Conservation (phyloP, 2,113 vertebrate species). For the Lepisosteus oculatus region DNA sequence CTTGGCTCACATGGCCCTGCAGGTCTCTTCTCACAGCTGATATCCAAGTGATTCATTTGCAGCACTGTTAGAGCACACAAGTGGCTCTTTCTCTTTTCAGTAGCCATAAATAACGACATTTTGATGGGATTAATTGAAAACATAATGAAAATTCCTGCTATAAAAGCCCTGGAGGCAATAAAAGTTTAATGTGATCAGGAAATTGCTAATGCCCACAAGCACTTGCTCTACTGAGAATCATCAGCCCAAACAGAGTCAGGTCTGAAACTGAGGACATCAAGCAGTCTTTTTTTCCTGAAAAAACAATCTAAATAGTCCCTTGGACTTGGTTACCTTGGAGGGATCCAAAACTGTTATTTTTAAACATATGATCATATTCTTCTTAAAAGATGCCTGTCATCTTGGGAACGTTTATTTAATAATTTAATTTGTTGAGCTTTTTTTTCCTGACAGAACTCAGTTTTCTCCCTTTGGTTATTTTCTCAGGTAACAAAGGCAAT, state of each 20-base stretch:
- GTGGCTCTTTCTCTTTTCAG: constrained; percentile 53
- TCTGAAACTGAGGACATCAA: too few relatives aligned
- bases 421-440: too few relatives aligned
- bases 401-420: too few relatives aligned
- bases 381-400: too few relatives aligned
- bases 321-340: too few relatives aligned
- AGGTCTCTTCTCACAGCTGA: constrained; percentile 32
- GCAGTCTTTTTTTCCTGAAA: too few relatives aligned
- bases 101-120: constrained; percentile 39
- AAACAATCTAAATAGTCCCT: too few relatives aligned
- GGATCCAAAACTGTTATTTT: too few relatives aligned
- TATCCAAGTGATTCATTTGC: constrained; percentile 48
- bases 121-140: constrained; percentile 39
- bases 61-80: constrained; percentile 60
- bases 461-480: too few relatives aligned
- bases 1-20: constrained; percentile 44
- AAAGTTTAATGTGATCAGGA: not conserved
- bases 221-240: not conserved
- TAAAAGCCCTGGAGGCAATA: not conserved
- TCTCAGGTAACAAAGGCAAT: too few relatives aligned
- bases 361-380: too few relatives aligned
- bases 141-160: not conserved
- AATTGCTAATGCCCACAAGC: not conserved
- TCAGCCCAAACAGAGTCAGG: not conserved
- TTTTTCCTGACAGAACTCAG: too few relatives aligned